Conservation (phyloP, 2,113 vertebrate genomes). For the Athene cunicularia region DNA sequence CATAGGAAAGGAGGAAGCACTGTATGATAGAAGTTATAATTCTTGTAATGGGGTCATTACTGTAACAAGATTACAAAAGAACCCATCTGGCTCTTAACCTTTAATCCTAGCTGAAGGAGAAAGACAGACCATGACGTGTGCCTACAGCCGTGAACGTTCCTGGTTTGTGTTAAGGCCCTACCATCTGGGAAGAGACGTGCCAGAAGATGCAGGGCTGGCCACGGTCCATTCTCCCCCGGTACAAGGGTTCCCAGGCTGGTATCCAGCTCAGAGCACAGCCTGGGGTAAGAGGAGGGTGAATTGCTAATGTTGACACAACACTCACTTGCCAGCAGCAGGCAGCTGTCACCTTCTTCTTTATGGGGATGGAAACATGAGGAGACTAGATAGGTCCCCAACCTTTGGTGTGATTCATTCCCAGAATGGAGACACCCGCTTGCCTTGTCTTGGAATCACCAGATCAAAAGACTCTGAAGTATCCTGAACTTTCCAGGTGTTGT, state of each 20-base stretch:
- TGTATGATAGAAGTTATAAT: not conserved
- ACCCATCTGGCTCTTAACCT: not conserved
- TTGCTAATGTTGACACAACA: not conserved
- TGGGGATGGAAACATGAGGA: not conserved
- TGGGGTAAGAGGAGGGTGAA: not conserved
- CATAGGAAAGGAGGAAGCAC: not conserved
- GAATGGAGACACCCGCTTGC: not conserved
- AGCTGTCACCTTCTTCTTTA: not conserved
- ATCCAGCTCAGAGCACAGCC: not conserved
- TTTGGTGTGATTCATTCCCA: not conserved
- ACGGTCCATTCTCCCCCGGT: accelerated
- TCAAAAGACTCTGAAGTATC: not conserved
- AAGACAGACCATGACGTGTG: not conserved
- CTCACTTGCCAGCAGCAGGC: not conserved
- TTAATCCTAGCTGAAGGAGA: not conserved
- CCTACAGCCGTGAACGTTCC: not conserved
- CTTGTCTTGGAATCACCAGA: not conserved
- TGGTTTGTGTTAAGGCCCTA: not conserved
- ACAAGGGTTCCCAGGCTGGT: not conserved
- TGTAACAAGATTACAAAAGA: constrained; percentile 12
- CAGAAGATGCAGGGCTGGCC: not conserved
- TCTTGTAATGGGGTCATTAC: not conserved
- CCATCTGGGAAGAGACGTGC: accelerated
- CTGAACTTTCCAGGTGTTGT: not conserved
- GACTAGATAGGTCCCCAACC: not conserved